Percentiles rank a stretch among this genome's conserved stretches.
Conservation (phyloP, 2,797 vertebrate genomes). For the Danionella dracula region DNA sequence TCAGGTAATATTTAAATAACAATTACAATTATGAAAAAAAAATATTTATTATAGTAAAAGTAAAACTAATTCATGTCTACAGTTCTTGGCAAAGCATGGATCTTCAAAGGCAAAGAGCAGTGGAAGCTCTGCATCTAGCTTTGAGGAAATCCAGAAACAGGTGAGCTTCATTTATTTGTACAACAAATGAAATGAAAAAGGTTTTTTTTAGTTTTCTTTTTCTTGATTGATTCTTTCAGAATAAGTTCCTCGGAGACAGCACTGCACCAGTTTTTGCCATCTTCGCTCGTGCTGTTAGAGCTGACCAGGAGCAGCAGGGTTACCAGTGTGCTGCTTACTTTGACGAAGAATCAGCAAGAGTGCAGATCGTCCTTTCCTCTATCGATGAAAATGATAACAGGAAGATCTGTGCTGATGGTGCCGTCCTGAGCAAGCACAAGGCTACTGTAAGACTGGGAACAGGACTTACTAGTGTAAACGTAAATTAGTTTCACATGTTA, state of each 20-base stretch:
- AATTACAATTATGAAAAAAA: neutral
- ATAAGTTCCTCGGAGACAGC: slow-evolving; percentile 62
- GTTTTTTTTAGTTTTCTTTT: neutral
- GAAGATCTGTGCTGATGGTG: slow-evolving; percentile 74
- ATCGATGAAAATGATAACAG: slow-evolving; percentile 68
- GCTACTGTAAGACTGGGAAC: slow-evolving; percentile 62
- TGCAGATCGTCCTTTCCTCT: slow-evolving; percentile 73
- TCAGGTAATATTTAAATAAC: too few relatives aligned
- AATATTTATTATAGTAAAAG: too few relatives aligned
- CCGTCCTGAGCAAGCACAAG: slow-evolving; percentile 73
- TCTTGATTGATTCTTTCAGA: slow-evolving; percentile 52
- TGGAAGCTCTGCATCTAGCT: slow-evolving; percentile 56
- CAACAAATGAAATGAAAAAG: neutral
- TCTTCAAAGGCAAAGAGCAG: slow-evolving; percentile 26
- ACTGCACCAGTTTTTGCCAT: slow-evolving; percentile 58
- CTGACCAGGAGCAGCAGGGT: slow-evolving; percentile 64
- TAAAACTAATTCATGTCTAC: slow-evolving; percentile 15
- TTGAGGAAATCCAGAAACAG: slow-evolving; percentile 60
- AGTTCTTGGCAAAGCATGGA: slow-evolving; percentile 45
- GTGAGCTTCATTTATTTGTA: slow-evolving; percentile 35
- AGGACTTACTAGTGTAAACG: too few relatives aligned
- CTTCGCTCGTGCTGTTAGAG: slow-evolving; percentile 64
- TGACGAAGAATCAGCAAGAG: slow-evolving; percentile 54
- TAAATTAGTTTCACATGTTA: neutral
- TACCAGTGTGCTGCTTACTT: slow-evolving; percentile 72